phyloP scores from a whole-genome alignment of 2,888 invertebrate species.

The Hymenopus coronatus region DNA sequence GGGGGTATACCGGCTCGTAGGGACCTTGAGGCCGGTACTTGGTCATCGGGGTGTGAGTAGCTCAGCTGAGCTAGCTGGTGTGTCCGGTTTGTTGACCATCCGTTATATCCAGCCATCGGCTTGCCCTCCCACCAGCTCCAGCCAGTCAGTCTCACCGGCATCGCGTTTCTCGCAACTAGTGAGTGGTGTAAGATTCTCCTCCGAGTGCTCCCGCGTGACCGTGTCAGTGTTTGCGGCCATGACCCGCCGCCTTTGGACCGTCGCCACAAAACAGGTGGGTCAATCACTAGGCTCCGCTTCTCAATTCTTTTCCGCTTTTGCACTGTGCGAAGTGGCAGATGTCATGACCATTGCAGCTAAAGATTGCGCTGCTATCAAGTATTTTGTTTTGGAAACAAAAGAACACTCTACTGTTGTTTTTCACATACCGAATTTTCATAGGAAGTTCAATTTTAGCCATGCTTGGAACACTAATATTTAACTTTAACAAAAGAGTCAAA shows the following conservation, averaged over 20 bases:
- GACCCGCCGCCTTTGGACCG: neutral
- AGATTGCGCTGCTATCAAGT: neutral
- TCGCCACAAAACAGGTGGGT: neutral
- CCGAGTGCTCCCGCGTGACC: neutral
- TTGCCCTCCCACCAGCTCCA: too few species aligned
- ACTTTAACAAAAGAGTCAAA: too few species aligned
- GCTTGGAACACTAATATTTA: too few species aligned
- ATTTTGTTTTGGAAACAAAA: too few species aligned
- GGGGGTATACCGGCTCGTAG: neutral
- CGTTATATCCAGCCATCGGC: neutral
- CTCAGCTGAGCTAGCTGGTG: neutral
- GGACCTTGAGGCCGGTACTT: neutral
- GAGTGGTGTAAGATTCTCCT: neutral
- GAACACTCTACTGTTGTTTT: too few species aligned
- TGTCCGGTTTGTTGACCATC: neutral
- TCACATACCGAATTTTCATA: too few species aligned
- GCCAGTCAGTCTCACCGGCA: neutral
- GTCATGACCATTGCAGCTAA: neutral
- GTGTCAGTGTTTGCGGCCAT: neutral
- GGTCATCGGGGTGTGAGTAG: neutral
- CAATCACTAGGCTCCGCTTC: neutral
- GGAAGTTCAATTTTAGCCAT: too few species aligned
- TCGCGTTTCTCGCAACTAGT: neutral
- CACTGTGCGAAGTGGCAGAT: neutral
- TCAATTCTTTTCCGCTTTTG: neutral